phyloP scores from a whole-genome alignment of 2,797 vertebrate genomes.

The Poliocrania exsul region DNA sequence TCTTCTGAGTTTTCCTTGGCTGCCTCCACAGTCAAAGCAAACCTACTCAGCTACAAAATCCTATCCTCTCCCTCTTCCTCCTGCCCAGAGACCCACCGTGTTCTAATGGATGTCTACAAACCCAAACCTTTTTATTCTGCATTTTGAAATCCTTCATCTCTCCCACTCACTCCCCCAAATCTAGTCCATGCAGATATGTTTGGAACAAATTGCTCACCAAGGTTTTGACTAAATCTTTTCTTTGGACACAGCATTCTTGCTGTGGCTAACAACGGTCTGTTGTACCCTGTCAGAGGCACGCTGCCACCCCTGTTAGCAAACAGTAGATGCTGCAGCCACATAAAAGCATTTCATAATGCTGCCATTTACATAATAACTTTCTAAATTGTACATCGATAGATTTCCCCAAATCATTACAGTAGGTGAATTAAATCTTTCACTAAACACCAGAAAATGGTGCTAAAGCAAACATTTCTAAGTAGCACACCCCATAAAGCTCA shows the following conservation, averaged over 20 bases:
- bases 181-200: background rate
- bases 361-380: conserved; percentile 47
- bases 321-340: background rate
- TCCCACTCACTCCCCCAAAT: background rate
- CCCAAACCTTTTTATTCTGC: background rate
- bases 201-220: background rate
- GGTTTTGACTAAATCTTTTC: background rate
- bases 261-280: background rate
- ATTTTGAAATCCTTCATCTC: background rate
- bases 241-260: background rate
- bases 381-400: conserved; percentile 30
- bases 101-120: background rate
- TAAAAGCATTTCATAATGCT: conserved; percentile 33
- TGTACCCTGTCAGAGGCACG: background rate
- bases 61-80: background rate
- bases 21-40: background rate
- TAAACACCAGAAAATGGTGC: conserved; percentile 32
- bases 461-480: conserved; percentile 42
- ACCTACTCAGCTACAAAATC: background rate
- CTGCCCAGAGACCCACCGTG: background rate
- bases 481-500: conserved; percentile 41
- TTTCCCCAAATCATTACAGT: conserved; percentile 39
- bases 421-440: conserved; percentile 53
- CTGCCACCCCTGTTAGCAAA: background rate
- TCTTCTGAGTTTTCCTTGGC: background rate